Percentiles rank a stretch among this genome's conserved stretches.
These are phyloP conservation scores for Xiphorhynchus erythropygius DNA, from an alignment of 2,797 vertebrate genomes.

Conservation along the genomic window DNA sequence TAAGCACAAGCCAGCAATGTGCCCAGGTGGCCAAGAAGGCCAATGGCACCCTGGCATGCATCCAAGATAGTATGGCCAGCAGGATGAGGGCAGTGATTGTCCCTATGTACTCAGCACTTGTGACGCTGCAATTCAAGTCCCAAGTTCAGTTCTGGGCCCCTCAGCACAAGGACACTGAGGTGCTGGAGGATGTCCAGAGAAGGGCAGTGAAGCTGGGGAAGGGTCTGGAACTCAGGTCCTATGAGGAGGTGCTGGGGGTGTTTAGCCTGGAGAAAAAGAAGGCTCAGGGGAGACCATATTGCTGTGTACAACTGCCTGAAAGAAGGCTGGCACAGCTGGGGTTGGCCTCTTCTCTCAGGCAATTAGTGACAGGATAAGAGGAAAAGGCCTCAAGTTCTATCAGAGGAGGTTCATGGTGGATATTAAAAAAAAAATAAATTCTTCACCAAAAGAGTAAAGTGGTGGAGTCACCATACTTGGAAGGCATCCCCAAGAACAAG, in stretches of 20 bases:
- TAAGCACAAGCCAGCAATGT: neutral
- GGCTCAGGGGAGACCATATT: neutral
- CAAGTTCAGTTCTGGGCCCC: neutral
- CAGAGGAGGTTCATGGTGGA: neutral
- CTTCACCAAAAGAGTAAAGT: neutral
- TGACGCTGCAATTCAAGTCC: neutral
- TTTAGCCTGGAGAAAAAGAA: neutral
- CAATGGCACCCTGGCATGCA: neutral
- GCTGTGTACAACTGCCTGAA: neutral
- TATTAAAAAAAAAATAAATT: neutral
- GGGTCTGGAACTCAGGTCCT: neutral
- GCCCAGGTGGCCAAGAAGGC: neutral
- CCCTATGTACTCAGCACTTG: neutral
- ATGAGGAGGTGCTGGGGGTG: neutral
- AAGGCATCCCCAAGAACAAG: neutral
- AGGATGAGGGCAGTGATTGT: neutral
- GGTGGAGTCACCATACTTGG: neutral
- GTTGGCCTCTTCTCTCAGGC: neutral
- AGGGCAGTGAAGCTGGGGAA: neutral
- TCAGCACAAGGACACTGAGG: neutral
- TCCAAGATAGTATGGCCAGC: neutral
- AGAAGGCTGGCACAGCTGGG: no score
- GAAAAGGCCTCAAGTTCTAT: neutral
- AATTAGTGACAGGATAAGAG: neutral
- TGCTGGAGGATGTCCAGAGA: neutral